These are phyloP conservation scores for Lasioglossum albipes DNA, from an alignment of 1,140 invertebrate genomes.

Conservation along the genomic window DNA sequence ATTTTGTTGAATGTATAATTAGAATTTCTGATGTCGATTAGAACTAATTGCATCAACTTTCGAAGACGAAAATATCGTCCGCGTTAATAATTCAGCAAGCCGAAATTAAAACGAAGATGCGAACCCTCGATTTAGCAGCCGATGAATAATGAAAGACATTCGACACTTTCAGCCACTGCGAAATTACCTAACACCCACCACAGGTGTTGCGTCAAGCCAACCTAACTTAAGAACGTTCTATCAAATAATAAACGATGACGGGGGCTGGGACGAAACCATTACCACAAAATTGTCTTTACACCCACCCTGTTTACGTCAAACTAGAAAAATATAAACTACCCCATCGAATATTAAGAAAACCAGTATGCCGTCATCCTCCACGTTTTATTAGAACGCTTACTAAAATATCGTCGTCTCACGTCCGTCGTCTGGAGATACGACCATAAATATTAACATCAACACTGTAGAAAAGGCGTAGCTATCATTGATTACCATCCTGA, in stretches of 20 bases:
- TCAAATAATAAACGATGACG: not conserved
- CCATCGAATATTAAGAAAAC: not conserved
- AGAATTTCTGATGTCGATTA: too few species aligned
- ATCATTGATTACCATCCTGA: not conserved
- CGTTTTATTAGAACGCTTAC: too few species aligned
- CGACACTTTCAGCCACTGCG: not conserved
- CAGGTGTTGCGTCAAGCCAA: not conserved
- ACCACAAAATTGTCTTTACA: not conserved
- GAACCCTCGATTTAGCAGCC: not conserved
- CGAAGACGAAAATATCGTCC: too few species aligned
- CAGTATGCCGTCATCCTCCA: not conserved
- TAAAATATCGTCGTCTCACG: not conserved
- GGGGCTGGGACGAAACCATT: not conserved
- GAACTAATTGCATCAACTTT: too few species aligned
- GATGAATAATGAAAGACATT: not conserved
- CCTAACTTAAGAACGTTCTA: not conserved
- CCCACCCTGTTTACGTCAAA: not conserved
- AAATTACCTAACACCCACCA: not conserved
- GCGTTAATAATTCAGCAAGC: too few species aligned
- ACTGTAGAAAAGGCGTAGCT: not conserved
- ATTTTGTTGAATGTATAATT: too few species aligned
- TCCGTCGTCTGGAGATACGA: not conserved
- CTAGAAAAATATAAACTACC: not conserved
- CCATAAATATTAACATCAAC: not conserved
- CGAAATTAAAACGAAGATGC: not conserved